A percentile compares a stretch with the other conserved stretches of the same genome.
phyloP scores from a whole-genome alignment of 2,113 vertebrate species.

The Tonatia bakeri region DNA sequence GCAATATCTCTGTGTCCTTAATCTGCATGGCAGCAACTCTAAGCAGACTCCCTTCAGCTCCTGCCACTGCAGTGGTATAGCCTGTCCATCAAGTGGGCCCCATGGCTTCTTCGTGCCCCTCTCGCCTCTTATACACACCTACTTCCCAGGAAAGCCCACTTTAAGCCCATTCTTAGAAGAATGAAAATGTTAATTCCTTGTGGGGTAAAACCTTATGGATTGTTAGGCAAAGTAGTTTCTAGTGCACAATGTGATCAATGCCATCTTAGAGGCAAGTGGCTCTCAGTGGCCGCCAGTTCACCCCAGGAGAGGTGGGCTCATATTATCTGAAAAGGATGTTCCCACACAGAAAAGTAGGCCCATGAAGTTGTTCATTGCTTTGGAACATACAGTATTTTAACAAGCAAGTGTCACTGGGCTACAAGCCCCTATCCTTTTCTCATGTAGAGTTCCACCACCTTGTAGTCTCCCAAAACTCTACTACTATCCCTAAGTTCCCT shows the following conservation, averaged over 20 bases:
- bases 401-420: background rate
- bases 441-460: background rate
- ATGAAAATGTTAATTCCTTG: background rate
- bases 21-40: background rate
- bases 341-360: background rate
- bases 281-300: background rate
- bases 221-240: background rate
- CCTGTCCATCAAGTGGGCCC: no score
- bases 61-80: background rate
- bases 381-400: background rate
- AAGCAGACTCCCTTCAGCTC: background rate
- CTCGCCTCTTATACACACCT: background rate
- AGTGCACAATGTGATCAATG: no score
- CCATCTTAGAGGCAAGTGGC: background rate
- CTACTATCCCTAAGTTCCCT: background rate
- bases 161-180: background rate
- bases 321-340: background rate
- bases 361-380: background rate
- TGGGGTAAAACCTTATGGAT: background rate
- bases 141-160: background rate
- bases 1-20: background rate
- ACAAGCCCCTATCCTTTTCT: background rate
- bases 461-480: background rate
- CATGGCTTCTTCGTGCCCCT: background rate
- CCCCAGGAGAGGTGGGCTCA: background rate